Percentiles rank a stretch among this genome's conserved stretches.
Evolutionary conservation across 2,113 vertebrate genomes (phyloP).

Genomic region (Chlorodrepanis virens): DNA sequence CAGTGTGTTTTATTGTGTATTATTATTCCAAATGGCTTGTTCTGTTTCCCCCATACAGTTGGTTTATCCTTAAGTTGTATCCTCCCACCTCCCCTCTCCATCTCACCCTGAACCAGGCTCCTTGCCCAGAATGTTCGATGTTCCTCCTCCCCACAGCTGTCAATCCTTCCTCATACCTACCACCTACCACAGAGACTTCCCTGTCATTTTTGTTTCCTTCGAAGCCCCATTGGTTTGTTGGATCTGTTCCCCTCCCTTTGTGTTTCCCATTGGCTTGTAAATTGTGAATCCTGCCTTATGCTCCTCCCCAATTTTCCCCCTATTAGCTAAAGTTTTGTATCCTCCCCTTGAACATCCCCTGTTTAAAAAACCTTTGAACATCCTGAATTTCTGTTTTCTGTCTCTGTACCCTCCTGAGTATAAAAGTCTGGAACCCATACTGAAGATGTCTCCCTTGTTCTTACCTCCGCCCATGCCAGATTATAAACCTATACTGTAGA

Average conservation of each 20-base stretch:
- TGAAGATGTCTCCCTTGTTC: background rate
- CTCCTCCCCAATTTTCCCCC: background rate
- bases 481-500: background rate
- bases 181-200: background rate
- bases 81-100: background rate
- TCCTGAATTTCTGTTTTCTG: background rate
- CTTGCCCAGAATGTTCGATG: background rate
- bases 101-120: background rate
- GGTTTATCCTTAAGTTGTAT: background rate
- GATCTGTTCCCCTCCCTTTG: background rate
- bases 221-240: background rate
- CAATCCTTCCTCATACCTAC: background rate
- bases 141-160: background rate
- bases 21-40: background rate
- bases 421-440: background rate
- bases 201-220: background rate
- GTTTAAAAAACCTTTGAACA: background rate
- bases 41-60: background rate
- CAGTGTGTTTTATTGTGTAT: background rate
- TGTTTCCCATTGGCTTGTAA: background rate
- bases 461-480: accelerated
- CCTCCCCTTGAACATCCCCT: background rate
- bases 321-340: background rate
- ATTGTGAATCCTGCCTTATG: background rate
- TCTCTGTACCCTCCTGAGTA: background rate